Evolutionary conservation across 2,113 vertebrate species (phyloP), one percentile per base, ranked within the genome.

Genomic region (Dipodomys ordii): DNA sequence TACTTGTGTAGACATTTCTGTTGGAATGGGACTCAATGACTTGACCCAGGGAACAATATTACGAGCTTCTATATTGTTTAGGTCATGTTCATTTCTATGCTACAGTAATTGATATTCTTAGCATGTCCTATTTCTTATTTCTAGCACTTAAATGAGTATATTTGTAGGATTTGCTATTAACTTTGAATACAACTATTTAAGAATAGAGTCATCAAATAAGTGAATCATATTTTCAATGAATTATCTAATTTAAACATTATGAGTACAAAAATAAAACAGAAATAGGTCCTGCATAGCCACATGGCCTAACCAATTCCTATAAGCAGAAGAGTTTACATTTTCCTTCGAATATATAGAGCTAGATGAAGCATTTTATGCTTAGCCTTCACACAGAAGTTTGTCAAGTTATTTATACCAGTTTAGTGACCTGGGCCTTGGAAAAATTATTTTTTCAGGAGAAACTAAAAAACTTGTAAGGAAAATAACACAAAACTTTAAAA

Each of bases 381-480:
- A 30, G 15, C 23, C 68, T 39, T n/a, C 77, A 28, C n/a, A 19
- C n/a, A 88, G 28, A 60, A 25, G 22, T 60, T 65, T n/a, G 71
- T 62, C 8, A 39, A 39, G 13, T 69, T 35, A 53, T 82, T 78
- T 76, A 49, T 49, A 49, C 49, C 49, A 49, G 49, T 80, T 76
- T 80, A 78, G 23, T 87, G 39, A 57, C 25, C 2, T 78, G n/a
- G 11, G 32, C 23, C 80, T 93, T 39, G 12, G 35, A 22, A 22
- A 77, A 67, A 79, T 93, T 64, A 80, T 12, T 87, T 90, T 90
- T 94, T 62, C 19, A 78, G n/a, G n/a, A 68, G 53, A 69, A 78
- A 39, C 39, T 73, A 32, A 64, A 89, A 69, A 72, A 77, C n/a
- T 92, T 22, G 53, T 7, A 39, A 0, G 9, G 57, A 85, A 82